Conservation (phyloP, 2,797 vertebrate species). For the Parambassis ranga region DNA sequence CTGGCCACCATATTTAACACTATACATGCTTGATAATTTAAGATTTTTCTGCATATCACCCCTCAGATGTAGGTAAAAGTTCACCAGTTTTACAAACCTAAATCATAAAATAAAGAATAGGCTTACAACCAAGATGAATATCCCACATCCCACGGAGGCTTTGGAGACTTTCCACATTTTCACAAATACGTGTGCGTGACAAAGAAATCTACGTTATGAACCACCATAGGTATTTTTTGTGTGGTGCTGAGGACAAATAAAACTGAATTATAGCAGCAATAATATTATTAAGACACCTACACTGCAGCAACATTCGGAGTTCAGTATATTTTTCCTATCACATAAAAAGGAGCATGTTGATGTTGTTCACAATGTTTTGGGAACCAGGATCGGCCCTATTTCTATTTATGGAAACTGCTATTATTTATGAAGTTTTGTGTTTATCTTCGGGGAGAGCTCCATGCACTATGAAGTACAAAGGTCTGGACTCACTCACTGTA, state of each 20-base stretch:
- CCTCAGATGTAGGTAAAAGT: neutral
- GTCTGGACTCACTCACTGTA: constrained; percentile 30
- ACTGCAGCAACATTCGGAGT: constrained; percentile 4
- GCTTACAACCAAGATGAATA: no score
- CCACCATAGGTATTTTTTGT: neutral
- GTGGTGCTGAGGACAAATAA: neutral
- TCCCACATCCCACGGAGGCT: neutral
- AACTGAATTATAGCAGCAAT: constrained; percentile 1
- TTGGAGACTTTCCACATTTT: neutral
- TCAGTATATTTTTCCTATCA: constrained; percentile 11
- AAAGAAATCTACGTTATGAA: constrained; percentile 7
- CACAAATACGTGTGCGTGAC: neutral
- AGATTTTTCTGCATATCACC: neutral
- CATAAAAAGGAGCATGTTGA: constrained; percentile 37
- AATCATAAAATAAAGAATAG: no score
- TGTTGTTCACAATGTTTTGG: constrained; percentile 38
- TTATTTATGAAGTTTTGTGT: constrained; percentile 58
- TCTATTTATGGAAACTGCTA: constrained; percentile 60
- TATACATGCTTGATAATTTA: no score
- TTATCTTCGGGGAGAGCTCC: constrained; percentile 42
- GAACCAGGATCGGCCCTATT: constrained; percentile 36
- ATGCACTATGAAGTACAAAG: constrained; percentile 26
- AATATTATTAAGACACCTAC: constrained; percentile 13
- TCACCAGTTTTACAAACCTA: neutral
- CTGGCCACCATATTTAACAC: no score